Evolutionary conservation across 2,888 invertebrate genomes (phyloP).

Genomic region (Scrobipalpa atriplicella): DNA sequence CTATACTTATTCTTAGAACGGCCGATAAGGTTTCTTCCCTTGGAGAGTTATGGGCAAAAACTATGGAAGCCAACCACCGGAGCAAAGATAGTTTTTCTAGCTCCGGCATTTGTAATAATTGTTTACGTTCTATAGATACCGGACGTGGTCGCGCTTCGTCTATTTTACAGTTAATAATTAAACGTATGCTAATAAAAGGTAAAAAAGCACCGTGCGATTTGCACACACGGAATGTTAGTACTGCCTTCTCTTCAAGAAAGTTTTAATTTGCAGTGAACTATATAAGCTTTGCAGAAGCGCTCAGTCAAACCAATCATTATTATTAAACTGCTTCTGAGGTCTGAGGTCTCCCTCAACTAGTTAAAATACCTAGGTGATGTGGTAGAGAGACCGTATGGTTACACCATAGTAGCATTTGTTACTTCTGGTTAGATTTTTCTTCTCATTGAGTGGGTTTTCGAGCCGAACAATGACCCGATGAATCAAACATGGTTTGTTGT

Average conservation of each 20-base stretch:
- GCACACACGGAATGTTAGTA: slow-evolving; percentile 6
- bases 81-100: slow-evolving; percentile 2
- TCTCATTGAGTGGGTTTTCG: too few relatives aligned
- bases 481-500: too few relatives aligned
- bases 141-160: slow-evolving; percentile 9
- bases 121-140: slow-evolving; percentile 3
- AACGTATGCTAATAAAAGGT: slow-evolving; percentile 6
- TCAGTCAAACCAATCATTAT: too few relatives aligned
- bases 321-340: too few relatives aligned
- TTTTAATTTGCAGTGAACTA: background rate
- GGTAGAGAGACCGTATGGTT: too few relatives aligned
- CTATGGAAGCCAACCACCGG: background rate
- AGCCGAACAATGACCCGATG: too few relatives aligned
- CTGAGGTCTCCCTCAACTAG: too few relatives aligned
- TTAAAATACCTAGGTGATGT: too few relatives aligned
- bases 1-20: background rate
- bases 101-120: slow-evolving; percentile 3
- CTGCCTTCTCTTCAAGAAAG: background rate
- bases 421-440: too few relatives aligned
- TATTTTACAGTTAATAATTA: slow-evolving; percentile 15
- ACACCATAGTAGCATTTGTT: too few relatives aligned
- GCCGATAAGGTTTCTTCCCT: slow-evolving; percentile 2
- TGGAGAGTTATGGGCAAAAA: background rate
- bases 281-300: too few relatives aligned
- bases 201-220: slow-evolving; percentile 1